These are phyloP conservation scores for Chymomyza caudatula DNA, from an alignment of 2,888 invertebrate genomes.

Conservation along the genomic window DNA sequence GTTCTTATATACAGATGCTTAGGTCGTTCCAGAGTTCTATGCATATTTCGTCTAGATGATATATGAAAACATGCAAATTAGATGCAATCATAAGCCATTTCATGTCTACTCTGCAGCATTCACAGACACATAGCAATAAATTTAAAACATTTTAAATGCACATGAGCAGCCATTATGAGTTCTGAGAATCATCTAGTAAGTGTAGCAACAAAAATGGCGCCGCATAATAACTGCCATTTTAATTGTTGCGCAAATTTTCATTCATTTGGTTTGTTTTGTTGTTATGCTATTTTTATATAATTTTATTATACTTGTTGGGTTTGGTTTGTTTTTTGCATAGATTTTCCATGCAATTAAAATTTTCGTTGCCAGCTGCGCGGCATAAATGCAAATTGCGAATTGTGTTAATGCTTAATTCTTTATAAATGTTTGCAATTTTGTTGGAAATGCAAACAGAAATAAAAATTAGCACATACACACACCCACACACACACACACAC, in stretches of 20 bases:
- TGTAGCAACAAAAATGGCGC: not conserved
- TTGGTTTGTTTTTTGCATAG: conserved; percentile 25
- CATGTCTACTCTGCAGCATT: not conserved
- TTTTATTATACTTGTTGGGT: not conserved
- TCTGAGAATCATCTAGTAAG: not conserved
- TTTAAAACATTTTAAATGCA: not conserved
- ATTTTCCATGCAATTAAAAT: conserved; percentile 60
- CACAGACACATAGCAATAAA: not conserved
- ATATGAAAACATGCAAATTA: not conserved
- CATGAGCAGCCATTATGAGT: not conserved
- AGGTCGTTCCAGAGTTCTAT: too few relatives aligned
- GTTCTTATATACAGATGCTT: not conserved
- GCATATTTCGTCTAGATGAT: too few relatives aligned
- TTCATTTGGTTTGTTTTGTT: conserved; percentile 16
- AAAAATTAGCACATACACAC: conserved; percentile 37
- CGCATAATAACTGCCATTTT: conserved; percentile 20
- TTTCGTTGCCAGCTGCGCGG: conserved; percentile 2
- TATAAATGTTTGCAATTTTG: conserved; percentile 47
- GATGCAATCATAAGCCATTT: conserved; percentile 33
- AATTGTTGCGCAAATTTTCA: conserved; percentile 2
- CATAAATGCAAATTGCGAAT: conserved; percentile 48
- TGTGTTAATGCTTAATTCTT: conserved; percentile 61
- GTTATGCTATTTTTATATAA: not conserved
- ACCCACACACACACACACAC: conserved; percentile 11
- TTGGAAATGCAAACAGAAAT: conserved; percentile 35